These are phyloP conservation scores for Thalassaphorura encarpata DNA, from an alignment of 1,140 invertebrate species.

Conservation along the genomic window DNA sequence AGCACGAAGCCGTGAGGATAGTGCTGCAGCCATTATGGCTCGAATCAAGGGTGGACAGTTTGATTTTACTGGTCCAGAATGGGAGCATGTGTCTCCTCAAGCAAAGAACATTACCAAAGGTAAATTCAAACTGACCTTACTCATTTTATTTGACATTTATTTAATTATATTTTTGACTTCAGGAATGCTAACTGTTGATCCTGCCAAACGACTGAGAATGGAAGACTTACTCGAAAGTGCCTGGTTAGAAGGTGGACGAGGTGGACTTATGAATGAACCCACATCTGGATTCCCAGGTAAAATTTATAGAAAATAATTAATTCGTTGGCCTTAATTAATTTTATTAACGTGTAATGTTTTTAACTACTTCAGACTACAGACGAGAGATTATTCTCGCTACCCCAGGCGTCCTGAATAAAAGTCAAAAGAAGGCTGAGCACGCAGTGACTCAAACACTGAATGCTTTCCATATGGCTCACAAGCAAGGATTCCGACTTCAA, in stretches of 20 bases:
- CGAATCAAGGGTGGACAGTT: constrained; percentile 68
- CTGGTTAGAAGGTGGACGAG: constrained; percentile 41
- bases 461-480: constrained; percentile 58
- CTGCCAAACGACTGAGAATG: constrained; percentile 58
- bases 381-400: too few relatives aligned
- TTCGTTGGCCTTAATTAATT: too few relatives aligned
- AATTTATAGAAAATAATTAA: too few relatives aligned
- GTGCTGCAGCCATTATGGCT: constrained; percentile 60
- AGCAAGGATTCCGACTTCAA: constrained; percentile 59
- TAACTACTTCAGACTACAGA: neutral
- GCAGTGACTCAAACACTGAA: constrained; percentile 44
- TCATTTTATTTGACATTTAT: too few relatives aligned
- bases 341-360: neutral
- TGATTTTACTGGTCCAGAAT: constrained; percentile 56
- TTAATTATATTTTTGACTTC: constrained; percentile 11
- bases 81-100: constrained; percentile 58
- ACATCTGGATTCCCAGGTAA: too few relatives aligned
- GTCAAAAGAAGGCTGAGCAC: constrained; percentile 31
- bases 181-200: constrained; percentile 68
- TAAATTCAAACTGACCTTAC: constrained; percentile 29
- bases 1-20: constrained; percentile 55
- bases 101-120: constrained; percentile 67
- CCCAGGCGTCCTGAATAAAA: constrained; percentile 33
- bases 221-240: constrained; percentile 49
- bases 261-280: too few relatives aligned